phyloP scores from a whole-genome alignment of 1,140 invertebrate species.

The Drosophila oshimai region DNA sequence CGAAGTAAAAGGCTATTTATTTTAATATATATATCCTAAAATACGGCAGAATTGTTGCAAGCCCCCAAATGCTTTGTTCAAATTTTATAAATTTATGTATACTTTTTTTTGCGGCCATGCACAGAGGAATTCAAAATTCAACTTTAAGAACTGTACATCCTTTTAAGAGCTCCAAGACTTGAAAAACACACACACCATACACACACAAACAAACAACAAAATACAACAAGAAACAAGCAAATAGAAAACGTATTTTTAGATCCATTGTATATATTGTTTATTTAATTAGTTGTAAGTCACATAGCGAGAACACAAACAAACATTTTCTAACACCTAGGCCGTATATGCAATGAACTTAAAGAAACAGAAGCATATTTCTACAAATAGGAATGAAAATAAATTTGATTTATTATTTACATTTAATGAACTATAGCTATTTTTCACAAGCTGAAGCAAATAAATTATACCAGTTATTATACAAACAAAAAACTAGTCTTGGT shows the following conservation, averaged over 20 bases:
- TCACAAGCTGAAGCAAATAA: constrained; percentile 71
- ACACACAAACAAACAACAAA: constrained; percentile 22
- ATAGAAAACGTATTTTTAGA: constrained; percentile 30
- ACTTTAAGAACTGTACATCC: constrained; percentile 24
- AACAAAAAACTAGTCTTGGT: constrained; percentile 3
- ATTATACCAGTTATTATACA: constrained; percentile 67
- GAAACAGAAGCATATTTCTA: constrained; percentile 27
- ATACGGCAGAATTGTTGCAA: constrained; percentile 29
- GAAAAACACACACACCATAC: constrained; percentile 44
- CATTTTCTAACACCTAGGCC: constrained; percentile 17
- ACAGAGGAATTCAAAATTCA: constrained; percentile 76
- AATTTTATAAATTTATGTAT: constrained; percentile 28
- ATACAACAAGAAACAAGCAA: constrained; percentile 12
- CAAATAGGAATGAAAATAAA: constrained; percentile 53
- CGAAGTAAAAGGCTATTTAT: constrained; percentile 73
- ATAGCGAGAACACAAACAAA: constrained; percentile 23
- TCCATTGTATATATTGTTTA: constrained; percentile 74
- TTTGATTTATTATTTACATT: constrained; percentile 70
- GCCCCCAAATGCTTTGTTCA: constrained; percentile 42
- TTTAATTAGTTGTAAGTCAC: constrained; percentile 63
- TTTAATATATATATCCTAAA: constrained; percentile 30
- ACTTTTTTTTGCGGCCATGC: constrained; percentile 65
- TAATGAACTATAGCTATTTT: constrained; percentile 73
- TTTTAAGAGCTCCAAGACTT: constrained; percentile 76
- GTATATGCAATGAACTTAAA: constrained; percentile 62